Evolutionary conservation across 2,888 invertebrate genomes (phyloP), one percentile per base, ranked within the genome.

Genomic region (Tethea ocularis): DNA sequence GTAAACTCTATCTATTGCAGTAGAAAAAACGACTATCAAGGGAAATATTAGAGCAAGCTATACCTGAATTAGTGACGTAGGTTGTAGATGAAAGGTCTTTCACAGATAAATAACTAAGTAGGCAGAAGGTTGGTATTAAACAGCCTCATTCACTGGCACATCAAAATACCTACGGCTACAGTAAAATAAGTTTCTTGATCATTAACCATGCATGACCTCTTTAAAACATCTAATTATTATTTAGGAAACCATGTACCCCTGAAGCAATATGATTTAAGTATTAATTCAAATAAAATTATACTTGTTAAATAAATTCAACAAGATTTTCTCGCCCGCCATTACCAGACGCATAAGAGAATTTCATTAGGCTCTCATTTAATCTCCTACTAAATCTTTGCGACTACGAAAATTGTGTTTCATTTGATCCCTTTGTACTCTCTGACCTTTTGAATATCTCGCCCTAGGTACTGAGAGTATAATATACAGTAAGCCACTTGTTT

Each of bases 401-500:
- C 23, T 15, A 26, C 15, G 26, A 52, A 52, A 52, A 52, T 52
- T 52, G 24, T 52, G 24, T 20, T 46, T 46, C 46, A 46, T 46
- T n/a, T 17, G 24, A 0, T 52, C 52, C 52, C 26, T 52, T 52
- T 26, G 52, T 17, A 24, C 52, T 52, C 26, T 52, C n/a, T n/a
- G 52, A 26, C 52, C 20, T 46, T 15, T 20, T 7, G 20, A 20
- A 46, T 13, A 33, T 46, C 10, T 46, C 46, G 20, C 8, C 7
- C 1, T 20, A 46, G 20, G 20, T 10, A 5, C n/a, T n/a, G 38
- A 7, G 26, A 6, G 10, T 20, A 46, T 46, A 46, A 46, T 46
- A 46, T 46, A 46, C 46, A 46, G n/a, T 46, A 46, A 46, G 20
- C 46, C 17, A 46, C 46, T 20, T 46, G 46, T 46, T 46, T 46